Percentiles rank a stretch among this genome's conserved stretches.
Evolutionary conservation across 2,113 vertebrate genomes (phyloP).

Genomic region (Phasianus colchicus): DNA sequence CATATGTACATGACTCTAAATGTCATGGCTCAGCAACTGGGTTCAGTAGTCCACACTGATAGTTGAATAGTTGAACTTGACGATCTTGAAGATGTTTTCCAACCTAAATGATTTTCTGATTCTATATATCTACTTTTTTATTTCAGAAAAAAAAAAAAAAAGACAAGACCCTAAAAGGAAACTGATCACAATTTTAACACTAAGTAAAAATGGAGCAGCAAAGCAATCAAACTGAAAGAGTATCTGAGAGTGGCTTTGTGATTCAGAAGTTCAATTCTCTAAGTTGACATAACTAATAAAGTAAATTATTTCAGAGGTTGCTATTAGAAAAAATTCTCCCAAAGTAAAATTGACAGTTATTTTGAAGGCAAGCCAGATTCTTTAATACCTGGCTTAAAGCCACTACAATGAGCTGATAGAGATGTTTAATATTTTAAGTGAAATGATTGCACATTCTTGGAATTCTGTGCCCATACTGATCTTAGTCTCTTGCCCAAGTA

Average conservation of each 20-base stretch:
- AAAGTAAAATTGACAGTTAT: not conserved
- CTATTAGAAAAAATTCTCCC: not conserved
- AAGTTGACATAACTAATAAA: not conserved
- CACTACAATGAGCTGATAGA: fast-evolving
- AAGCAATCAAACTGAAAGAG: not conserved
- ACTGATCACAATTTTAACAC: not conserved
- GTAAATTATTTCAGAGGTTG: not conserved
- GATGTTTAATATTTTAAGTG: not conserved
- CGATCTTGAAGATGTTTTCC: not conserved
- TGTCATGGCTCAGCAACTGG: not conserved
- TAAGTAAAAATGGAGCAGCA: not conserved
- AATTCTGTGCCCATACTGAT: not conserved
- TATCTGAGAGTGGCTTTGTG: not conserved
- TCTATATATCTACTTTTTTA: not conserved
- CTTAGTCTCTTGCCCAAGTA: not conserved
- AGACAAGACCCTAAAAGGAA: not conserved
- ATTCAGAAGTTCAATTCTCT: not conserved
- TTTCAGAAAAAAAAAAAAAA: not conserved
- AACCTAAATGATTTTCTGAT: not conserved
- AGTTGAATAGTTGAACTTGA: not conserved
- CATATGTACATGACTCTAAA: not conserved
- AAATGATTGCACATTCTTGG: not conserved
- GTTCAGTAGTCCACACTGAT: not conserved
- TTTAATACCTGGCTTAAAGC: not conserved
- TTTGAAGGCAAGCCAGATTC: not conserved